phyloP scores from a whole-genome alignment of 1,140 invertebrate species.

The Lasioglossum baleicum region DNA sequence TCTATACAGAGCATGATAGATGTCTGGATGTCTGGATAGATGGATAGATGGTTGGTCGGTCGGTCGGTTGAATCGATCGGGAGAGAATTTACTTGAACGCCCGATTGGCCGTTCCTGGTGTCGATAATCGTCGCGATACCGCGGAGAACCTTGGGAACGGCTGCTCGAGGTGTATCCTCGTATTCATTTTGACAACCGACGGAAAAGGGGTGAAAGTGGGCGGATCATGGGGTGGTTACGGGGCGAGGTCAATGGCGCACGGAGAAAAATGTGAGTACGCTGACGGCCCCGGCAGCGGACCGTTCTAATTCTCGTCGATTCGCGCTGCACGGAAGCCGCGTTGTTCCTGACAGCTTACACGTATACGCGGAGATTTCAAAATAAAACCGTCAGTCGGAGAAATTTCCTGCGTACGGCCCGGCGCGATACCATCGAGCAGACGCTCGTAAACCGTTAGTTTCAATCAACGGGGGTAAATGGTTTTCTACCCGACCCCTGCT shows the following conservation, averaged over 20 bases:
- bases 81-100: slow-evolving; percentile 57
- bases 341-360: slow-evolving; percentile 59
- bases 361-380: slow-evolving; percentile 61
- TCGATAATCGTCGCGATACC: slow-evolving; percentile 51
- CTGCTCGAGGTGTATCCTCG: slow-evolving; percentile 24
- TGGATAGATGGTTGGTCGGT: slow-evolving; percentile 7
- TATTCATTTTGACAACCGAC: slow-evolving; percentile 37
- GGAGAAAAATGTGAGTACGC: slow-evolving; percentile 7
- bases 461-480: slow-evolving; percentile 49
- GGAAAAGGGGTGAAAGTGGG: not conserved
- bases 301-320: slow-evolving; percentile 60
- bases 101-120: slow-evolving; percentile 44
- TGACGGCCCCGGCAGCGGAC: slow-evolving; percentile 38
- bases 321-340: slow-evolving; percentile 26
- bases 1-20: slow-evolving; percentile 39
- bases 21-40: slow-evolving; percentile 27
- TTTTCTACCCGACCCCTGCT: slow-evolving; percentile 41
- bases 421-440: slow-evolving; percentile 51
- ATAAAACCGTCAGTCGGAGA: slow-evolving; percentile 57
- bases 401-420: slow-evolving; percentile 44
- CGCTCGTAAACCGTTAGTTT: slow-evolving; percentile 52
- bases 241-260: not conserved
- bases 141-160: not conserved
- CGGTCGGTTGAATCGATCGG: not conserved
- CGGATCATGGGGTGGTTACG: not conserved